Percentiles rank a stretch among this genome's conserved stretches.
phyloP scores from a whole-genome alignment of 1,140 invertebrate species.

The Thaumetopoea pityocampa region DNA sequence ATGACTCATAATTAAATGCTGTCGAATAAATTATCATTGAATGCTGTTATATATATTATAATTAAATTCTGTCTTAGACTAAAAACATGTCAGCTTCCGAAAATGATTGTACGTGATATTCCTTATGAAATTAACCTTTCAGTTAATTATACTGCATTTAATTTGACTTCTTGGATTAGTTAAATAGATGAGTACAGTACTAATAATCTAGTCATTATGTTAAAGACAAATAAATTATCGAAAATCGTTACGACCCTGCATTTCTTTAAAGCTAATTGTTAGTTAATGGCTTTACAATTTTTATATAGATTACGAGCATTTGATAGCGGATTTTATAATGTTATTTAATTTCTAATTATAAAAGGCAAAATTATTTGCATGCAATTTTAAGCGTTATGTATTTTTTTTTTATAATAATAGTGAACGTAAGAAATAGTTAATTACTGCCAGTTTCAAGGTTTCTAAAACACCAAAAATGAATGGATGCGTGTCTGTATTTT shows the following conservation, averaged over 20 bases:
- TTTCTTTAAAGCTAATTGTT: slow-evolving; percentile 21
- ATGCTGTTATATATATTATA: no score
- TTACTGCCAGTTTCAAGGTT: slow-evolving; percentile 68
- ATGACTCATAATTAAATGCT: no score
- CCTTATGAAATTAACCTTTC: no score
- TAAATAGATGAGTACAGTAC: no score
- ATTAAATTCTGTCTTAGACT: no score
- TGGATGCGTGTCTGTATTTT: slow-evolving; percentile 34
- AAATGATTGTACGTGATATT: no score
- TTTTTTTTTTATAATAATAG: slow-evolving; percentile 47
- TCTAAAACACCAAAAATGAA: slow-evolving; percentile 57
- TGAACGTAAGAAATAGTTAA: slow-evolving; percentile 55
- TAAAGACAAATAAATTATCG: slow-evolving; percentile 4
- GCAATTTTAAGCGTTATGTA: slow-evolving; percentile 46
- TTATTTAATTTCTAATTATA: slow-evolving; percentile 45
- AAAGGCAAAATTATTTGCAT: slow-evolving; percentile 45
- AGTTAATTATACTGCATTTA: no score
- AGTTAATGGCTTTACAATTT: slow-evolving; percentile 45
- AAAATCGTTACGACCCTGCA: slow-evolving; percentile 20
- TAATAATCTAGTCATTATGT: slow-evolving; percentile 3
- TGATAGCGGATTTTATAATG: slow-evolving; percentile 58
- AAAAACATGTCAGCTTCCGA: no score
- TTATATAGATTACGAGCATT: slow-evolving; percentile 43
- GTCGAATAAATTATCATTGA: no score
- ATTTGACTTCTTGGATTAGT: no score